phyloP scores from a whole-genome alignment of 2,888 invertebrate genomes.

The Pardosa pseudoannulata region DNA sequence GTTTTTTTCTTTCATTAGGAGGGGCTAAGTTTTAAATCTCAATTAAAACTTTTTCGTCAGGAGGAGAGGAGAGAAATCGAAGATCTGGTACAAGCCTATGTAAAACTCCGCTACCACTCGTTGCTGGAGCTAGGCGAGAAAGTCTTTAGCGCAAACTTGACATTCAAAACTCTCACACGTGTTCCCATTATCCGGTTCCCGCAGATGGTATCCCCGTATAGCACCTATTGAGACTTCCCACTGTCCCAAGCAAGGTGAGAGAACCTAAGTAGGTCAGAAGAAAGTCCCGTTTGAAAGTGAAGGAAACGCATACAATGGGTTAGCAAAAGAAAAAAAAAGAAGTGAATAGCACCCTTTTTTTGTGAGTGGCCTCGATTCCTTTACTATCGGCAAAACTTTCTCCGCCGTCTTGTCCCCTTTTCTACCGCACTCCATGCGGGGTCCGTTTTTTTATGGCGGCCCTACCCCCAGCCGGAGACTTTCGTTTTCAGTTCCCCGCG shows the following conservation, averaged over 20 bases:
- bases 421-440: not conserved
- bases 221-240: slow-evolving; percentile 40
- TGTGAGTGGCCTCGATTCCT: slow-evolving; percentile 65
- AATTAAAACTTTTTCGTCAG: no score
- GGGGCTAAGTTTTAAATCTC: no score
- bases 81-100: no score
- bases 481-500: slow-evolving; percentile 51
- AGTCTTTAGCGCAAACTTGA: slow-evolving; percentile 50
- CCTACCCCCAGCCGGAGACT: slow-evolving; percentile 45
- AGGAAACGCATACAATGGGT: slow-evolving; percentile 48
- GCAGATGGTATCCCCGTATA: slow-evolving; percentile 48
- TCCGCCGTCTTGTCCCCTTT: slow-evolving; percentile 16
- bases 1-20: no score
- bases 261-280: slow-evolving; percentile 60
- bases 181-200: slow-evolving; percentile 25
- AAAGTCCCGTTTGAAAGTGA: slow-evolving; percentile 70
- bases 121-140: not conserved
- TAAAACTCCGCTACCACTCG: no score
- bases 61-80: no score
- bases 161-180: slow-evolving; percentile 58
- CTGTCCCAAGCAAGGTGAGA: slow-evolving; percentile 51
- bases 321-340: slow-evolving; percentile 22
- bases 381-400: slow-evolving; percentile 58
- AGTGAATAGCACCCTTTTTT: slow-evolving; percentile 44
- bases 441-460: slow-evolving; percentile 46